Conservation (phyloP, 2,113 vertebrate genomes). For the Gymnarchus niloticus region DNA sequence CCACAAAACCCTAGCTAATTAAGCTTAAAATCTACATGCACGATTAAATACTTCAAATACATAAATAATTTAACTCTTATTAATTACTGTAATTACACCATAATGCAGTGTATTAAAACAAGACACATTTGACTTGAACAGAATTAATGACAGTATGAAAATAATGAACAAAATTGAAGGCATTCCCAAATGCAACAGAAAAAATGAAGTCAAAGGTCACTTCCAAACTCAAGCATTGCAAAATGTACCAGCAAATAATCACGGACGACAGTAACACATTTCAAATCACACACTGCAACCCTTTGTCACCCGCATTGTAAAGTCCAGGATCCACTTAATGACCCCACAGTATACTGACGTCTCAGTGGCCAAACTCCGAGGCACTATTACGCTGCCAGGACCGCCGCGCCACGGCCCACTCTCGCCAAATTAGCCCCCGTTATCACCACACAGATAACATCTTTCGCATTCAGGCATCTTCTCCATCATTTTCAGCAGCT, state of each 20-base stretch:
- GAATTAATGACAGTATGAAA: constrained; percentile 5
- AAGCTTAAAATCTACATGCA: background rate
- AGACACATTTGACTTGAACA: background rate
- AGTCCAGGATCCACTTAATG: background rate
- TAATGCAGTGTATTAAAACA: background rate
- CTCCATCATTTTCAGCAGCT: background rate
- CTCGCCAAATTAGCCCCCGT: background rate
- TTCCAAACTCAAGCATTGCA: background rate
- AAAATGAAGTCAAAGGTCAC: background rate
- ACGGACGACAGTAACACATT: background rate
- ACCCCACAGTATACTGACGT: background rate
- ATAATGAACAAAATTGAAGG: background rate
- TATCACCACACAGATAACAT: background rate
- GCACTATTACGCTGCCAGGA: background rate
- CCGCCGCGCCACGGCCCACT: background rate
- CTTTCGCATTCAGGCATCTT: background rate
- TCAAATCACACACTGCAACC: background rate
- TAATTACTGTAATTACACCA: background rate
- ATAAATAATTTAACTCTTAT: background rate
- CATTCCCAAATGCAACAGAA: background rate
- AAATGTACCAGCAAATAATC: background rate
- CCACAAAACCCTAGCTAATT: background rate
- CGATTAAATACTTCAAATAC: background rate
- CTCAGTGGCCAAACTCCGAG: background rate
- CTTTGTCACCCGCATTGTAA: background rate